Evolutionary conservation across 1,140 invertebrate genomes (phyloP), one percentile per base, ranked within the genome.

Genomic region (Papilio polyxenes): DNA sequence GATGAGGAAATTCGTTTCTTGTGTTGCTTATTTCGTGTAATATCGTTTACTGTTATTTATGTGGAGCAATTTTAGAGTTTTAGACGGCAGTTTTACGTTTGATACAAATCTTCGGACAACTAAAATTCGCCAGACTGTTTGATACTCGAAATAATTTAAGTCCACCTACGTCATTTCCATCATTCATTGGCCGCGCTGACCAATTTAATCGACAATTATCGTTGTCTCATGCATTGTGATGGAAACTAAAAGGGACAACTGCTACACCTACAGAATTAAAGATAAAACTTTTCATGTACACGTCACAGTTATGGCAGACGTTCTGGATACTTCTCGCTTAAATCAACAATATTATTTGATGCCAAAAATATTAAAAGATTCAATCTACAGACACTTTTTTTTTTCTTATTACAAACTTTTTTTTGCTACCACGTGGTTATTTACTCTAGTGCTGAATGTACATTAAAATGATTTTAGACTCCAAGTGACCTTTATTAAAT

Each of bases 81-180:
- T 23, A 53, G 75, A 77, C 75, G 13, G 75, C 75, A 77, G 75
- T 77, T 51, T 51, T 53, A 49, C 75, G 49, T 56, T 15, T 23
- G 49, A 77, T 77, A 53, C 48, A 49, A 77, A 51, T 77, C 48
- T 51, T 49, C 40, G 2, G 44, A 20, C 37, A 44, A 49, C 74
- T 75, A 75, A 75, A 49, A 75, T 49, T 48, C 59, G 75, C 80
- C 74, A 82, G 81, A 82, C 83, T 65, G 81, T 83, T 72, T 83
- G 76, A 69, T 83, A 62, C 65, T 72, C 48, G 53, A 69, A 76
- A 83, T 83, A 81, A 77, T 69, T 59, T 53, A 40, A 31, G 72
- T 83, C 65, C 59, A 81, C 82, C 65, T 75, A 81, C 82, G 82
- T 83, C 82, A 83, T 49, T 59, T 62, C 48, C 59, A 75, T 76